phyloP scores from a whole-genome alignment of 2,888 invertebrate species.

The Clivina fossor region DNA sequence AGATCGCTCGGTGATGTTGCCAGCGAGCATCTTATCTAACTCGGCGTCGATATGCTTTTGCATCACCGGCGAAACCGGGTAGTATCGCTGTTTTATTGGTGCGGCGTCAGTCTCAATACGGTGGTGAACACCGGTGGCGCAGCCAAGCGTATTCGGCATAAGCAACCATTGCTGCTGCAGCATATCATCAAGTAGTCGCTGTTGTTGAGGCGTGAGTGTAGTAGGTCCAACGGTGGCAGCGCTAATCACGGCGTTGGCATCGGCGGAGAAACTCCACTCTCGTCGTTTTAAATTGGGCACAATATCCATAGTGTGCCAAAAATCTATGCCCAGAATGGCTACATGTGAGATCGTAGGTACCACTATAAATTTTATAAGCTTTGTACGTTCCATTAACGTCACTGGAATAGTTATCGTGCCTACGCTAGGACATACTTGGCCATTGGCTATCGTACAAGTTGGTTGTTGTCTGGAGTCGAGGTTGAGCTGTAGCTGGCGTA shows the following conservation, averaged over 20 bases:
- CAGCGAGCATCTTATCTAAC: constrained; percentile 37
- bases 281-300: constrained; percentile 4
- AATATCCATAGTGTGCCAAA: constrained; percentile 11
- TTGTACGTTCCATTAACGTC: background rate
- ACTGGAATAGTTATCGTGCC: constrained; percentile 11
- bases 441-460: constrained; percentile 13
- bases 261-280: background rate
- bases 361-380: background rate
- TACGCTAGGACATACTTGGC: background rate
- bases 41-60: constrained; percentile 32
- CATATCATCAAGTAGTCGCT: background rate
- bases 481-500: no score
- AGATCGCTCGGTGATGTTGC: constrained; percentile 41
- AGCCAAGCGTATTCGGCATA: constrained; percentile 18
- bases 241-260: background rate
- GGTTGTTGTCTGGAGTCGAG: no score
- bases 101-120: constrained; percentile 10
- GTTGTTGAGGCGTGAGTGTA: background rate
- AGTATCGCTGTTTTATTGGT: constrained; percentile 34
- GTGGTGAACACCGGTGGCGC: constrained; percentile 22
- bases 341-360: background rate
- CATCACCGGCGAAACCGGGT: constrained; percentile 34
- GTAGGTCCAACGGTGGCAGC: background rate
- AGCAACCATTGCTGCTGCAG: background rate
- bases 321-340: constrained; percentile 20